Evolutionary conservation across 2,113 vertebrate genomes (phyloP), one percentile per base, ranked within the genome.

Genomic region (Scomber japonicus): DNA sequence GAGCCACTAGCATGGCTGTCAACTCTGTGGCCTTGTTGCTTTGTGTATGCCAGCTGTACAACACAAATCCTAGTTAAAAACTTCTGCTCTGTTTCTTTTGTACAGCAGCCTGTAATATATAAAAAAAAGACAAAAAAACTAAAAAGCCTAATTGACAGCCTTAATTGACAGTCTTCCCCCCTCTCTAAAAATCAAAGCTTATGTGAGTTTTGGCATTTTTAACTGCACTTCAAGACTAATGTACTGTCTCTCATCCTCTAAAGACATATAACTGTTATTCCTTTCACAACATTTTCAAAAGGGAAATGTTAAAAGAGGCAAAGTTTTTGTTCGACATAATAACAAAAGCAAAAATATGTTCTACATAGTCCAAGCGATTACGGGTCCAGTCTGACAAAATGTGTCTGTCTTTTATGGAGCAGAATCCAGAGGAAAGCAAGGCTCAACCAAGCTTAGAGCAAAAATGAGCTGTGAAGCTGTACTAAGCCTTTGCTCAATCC

Each of bases 31-130:
- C 3, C 24, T 27, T 27, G 24, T 27, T 27, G 24, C 24, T 27
- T 27, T 27, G 24, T 27, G 24, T 27, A 27, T 9, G 8, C 31
- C 66, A 53, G 61, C 77, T 61, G 66, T 19, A 59, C 59, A 49
- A 75, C 65, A 40, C 66, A 65, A 73, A 74, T 70, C 46, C 19
- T 57, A 49, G 64, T 78, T 74, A 63, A 64, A 84, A 78, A 55
- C 76, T 60, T 45, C 64, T 60, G 68, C 24, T 60, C 62, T 49
- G 24, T 80, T 44, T 74, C 72, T 78, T 84, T 77, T 88, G 68
- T 80, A 44, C 57, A 56, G 21, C 46, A 74, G 55, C 61, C 67
- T 70, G 73, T 76, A 57, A 80, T 59, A 76, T 79, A 75, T 46
- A 70, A 77, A 75, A 35, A 35, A 65, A 21, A 75, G 3, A 66